Percentiles rank a stretch among this genome's conserved stretches.
phyloP scores from a whole-genome alignment of 2,113 vertebrate species.

The Tragelaphus imberbis region DNA sequence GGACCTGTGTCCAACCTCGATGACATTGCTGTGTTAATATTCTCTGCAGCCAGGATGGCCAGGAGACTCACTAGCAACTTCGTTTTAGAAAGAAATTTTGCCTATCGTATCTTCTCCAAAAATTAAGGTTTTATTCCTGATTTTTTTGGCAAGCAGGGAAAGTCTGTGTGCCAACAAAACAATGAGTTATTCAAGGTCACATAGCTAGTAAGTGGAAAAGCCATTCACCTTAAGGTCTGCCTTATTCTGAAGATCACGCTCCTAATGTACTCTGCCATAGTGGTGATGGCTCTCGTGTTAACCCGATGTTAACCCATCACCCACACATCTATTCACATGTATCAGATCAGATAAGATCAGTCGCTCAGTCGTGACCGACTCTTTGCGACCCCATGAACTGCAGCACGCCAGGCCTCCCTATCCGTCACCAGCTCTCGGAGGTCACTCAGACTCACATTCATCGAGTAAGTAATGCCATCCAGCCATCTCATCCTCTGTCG shows the following conservation, averaged over 20 bases:
- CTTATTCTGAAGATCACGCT: not conserved
- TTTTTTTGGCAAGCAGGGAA: not conserved
- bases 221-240: not conserved
- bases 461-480: too few relatives aligned
- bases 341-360: too few relatives aligned
- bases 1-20: not conserved
- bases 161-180: not conserved
- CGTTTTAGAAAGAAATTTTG: constrained; percentile 12
- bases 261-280: not conserved
- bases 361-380: too few relatives aligned
- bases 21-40: not conserved
- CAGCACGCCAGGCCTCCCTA: too few relatives aligned
- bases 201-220: not conserved
- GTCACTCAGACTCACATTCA: too few relatives aligned
- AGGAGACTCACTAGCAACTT: not conserved
- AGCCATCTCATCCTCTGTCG: too few relatives aligned
- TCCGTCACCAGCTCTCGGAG: too few relatives aligned
- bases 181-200: constrained; percentile 10
- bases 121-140: not conserved
- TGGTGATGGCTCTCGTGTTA: not conserved
- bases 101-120: not conserved
- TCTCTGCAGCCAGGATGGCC: not conserved
- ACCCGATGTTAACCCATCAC: too few relatives aligned
- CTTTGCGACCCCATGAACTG: too few relatives aligned
- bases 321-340: not conserved